Percentiles rank a stretch among this genome's conserved stretches.
These are phyloP conservation scores for Deilephila elpenor DNA, from an alignment of 2,888 invertebrate species.

Conservation along the genomic window DNA sequence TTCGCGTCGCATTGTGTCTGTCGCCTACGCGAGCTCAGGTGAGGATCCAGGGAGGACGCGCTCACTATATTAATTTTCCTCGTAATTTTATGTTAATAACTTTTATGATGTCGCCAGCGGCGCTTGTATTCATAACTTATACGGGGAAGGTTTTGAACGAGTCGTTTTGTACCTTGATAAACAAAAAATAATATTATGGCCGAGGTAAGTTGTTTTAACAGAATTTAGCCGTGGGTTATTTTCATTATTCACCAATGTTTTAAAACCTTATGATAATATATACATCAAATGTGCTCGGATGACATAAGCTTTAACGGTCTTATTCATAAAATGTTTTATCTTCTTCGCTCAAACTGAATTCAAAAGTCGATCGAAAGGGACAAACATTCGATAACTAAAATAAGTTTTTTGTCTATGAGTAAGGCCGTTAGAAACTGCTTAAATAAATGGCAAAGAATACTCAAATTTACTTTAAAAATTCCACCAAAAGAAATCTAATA, in stretches of 20 bases:
- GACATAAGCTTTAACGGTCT: no score
- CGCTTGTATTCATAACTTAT: background rate
- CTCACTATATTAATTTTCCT: slow-evolving; percentile 15
- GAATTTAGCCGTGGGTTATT: background rate
- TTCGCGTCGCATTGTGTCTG: slow-evolving; percentile 48
- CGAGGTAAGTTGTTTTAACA: background rate
- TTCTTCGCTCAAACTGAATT: no score
- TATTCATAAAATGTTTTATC: no score
- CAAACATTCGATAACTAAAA: no score
- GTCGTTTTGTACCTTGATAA: background rate
- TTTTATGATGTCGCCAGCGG: background rate
- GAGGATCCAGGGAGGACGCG: background rate
- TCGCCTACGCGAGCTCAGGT: slow-evolving; percentile 27
- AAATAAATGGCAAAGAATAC: no score
- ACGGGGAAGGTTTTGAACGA: background rate
- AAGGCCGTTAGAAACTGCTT: no score
- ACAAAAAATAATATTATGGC: background rate
- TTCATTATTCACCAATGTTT: background rate
- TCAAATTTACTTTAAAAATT: no score
- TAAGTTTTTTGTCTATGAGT: no score
- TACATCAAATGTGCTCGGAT: no score
- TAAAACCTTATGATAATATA: background rate
- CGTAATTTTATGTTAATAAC: background rate
- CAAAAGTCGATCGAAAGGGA: no score
- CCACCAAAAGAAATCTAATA: no score